Evolutionary conservation across 2,113 vertebrate genomes (phyloP).

Genomic region (Erinaceus europaeus): DNA sequence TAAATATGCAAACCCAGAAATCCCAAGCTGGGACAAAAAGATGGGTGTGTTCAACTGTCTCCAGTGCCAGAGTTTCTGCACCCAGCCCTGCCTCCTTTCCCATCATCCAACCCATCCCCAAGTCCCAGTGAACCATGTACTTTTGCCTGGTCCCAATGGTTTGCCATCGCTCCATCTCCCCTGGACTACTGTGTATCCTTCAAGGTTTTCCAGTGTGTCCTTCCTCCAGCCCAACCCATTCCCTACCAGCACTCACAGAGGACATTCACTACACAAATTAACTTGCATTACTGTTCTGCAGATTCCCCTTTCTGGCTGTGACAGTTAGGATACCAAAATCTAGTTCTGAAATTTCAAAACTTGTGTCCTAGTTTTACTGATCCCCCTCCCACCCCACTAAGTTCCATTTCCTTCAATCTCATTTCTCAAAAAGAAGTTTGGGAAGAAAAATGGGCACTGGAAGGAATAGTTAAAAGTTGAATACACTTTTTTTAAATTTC

Average conservation of each 20-base stretch:
- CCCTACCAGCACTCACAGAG: background rate
- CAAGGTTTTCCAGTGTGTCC: background rate
- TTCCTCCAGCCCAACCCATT: background rate
- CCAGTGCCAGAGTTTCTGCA: background rate
- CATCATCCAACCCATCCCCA: fast-evolving
- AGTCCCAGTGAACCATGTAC: background rate
- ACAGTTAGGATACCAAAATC: background rate
- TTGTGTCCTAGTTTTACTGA: background rate
- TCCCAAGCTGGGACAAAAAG: too few relatives aligned
- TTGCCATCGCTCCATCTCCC: background rate
- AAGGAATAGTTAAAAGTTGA: too few relatives aligned
- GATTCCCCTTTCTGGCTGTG: background rate
- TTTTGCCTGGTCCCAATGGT: background rate
- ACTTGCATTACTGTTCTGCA: background rate
- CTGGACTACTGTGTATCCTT: background rate
- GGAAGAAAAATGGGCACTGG: too few relatives aligned
- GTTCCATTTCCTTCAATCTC: background rate
- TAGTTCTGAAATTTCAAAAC: background rate
- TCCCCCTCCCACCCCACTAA: background rate
- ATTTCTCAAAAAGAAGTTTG: too few relatives aligned
- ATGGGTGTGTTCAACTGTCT: fast-evolving
- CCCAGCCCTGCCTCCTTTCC: background rate
- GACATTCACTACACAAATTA: background rate
- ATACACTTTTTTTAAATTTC: too few relatives aligned
- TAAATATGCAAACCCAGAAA: background rate